phyloP scores from a whole-genome alignment of 1,140 invertebrate genomes.

The Drosophila tsacasi region DNA sequence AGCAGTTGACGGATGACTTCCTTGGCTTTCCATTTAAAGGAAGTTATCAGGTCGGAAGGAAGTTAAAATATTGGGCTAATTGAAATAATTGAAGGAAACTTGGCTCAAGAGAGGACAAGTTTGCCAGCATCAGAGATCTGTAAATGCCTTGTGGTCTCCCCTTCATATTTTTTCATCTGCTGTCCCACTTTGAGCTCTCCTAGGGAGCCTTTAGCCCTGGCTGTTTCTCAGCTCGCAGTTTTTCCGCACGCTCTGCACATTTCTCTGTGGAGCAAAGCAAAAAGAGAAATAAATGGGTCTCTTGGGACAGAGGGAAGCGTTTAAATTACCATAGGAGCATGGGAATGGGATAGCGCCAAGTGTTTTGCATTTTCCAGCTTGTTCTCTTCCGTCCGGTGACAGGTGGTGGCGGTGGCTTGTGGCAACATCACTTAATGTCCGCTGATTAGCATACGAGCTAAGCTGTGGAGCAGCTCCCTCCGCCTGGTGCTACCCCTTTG shows the following conservation, averaged over 20 bases:
- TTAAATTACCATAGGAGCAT: slow-evolving; percentile 65
- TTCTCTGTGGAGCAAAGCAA: slow-evolving; percentile 13
- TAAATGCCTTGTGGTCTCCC: slow-evolving; percentile 8
- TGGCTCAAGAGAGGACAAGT: background rate
- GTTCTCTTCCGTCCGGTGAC: slow-evolving; percentile 41
- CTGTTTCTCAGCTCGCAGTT: slow-evolving; percentile 44
- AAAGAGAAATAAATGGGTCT: slow-evolving; percentile 13
- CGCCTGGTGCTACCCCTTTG: background rate
- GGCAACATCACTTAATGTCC: slow-evolving; percentile 63
- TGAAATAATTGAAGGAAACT: slow-evolving; percentile 52
- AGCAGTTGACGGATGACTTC: slow-evolving; percentile 17
- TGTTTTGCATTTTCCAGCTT: slow-evolving; percentile 46
- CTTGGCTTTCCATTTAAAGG: slow-evolving; percentile 12
- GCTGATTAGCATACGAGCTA: slow-evolving; percentile 70
- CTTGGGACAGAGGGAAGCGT: slow-evolving; percentile 26
- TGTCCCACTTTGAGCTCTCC: slow-evolving; percentile 9
- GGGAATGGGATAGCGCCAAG: slow-evolving; percentile 7
- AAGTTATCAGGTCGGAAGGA: slow-evolving; percentile 45
- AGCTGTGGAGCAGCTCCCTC: slow-evolving; percentile 9
- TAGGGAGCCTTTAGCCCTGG: slow-evolving; percentile 47
- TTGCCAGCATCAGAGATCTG: slow-evolving; percentile 21
- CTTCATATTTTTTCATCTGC: slow-evolving; percentile 15
- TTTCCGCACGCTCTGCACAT: slow-evolving; percentile 30
- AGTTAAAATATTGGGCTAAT: slow-evolving; percentile 44
- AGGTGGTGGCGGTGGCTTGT: slow-evolving; percentile 43